A percentile compares a stretch with the other conserved stretches of the same genome.
These are phyloP conservation scores for Orchestes rusci DNA, from an alignment of 2,888 invertebrate genomes.

Conservation along the genomic window DNA sequence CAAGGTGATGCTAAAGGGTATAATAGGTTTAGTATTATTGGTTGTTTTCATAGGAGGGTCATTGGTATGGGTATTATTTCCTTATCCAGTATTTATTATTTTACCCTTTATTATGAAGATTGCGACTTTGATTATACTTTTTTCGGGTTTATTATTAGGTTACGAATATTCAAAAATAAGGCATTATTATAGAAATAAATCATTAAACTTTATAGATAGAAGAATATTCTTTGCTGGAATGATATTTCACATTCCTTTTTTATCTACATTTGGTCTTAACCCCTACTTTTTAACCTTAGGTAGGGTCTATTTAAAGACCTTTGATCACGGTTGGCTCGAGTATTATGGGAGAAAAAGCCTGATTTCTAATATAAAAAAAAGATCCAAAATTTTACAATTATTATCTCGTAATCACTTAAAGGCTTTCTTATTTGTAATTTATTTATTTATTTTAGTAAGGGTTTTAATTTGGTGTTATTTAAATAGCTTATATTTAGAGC, in stretches of 20 bases:
- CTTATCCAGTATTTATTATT: conserved; percentile 49
- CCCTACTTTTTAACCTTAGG: conserved; percentile 46
- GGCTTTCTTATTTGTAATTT: conserved; percentile 1
- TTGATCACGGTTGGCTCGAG: conserved; percentile 34
- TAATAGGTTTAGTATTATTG: conserved; percentile 44
- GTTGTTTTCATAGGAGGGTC: conserved; percentile 50
- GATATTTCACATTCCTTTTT: conserved; percentile 50
- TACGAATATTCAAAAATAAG: conserved; percentile 45
- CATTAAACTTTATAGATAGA: conserved; percentile 35
- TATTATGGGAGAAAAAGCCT: conserved; percentile 29
- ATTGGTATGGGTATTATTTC: conserved; percentile 52
- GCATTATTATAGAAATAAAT: conserved; percentile 42
- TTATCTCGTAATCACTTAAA: conserved; percentile 2
- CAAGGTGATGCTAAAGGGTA: conserved; percentile 44
- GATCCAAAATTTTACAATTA: background rate
- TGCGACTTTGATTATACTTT: conserved; percentile 48
- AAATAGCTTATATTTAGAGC: conserved; percentile 15
- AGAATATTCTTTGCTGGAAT: conserved; percentile 42
- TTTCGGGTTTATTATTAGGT: conserved; percentile 43
- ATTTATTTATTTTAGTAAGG: background rate
- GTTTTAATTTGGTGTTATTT: conserved; percentile 1
- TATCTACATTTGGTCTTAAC: conserved; percentile 40
- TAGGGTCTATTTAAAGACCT: conserved; percentile 42
- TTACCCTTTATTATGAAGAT: conserved; percentile 48
- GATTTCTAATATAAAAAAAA: too few species aligned